Evolutionary conservation across 2,888 invertebrate species (phyloP), one percentile per base, ranked within the genome.

Genomic region (Stenoptilia bipunctidactyla): DNA sequence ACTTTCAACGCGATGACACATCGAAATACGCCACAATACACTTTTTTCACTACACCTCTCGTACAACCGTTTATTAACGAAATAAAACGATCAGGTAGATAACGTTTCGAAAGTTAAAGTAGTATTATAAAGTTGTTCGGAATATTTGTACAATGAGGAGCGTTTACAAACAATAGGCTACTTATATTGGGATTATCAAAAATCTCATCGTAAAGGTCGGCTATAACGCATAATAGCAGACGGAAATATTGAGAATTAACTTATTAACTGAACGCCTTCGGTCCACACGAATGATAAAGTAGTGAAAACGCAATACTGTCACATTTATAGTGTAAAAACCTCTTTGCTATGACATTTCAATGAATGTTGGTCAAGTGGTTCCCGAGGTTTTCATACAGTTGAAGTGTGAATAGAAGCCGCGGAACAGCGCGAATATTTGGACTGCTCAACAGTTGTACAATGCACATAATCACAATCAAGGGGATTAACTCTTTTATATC

Each of bases 1-100:
- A 38, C 33, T 13, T 38, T 37, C 27, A 34, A n/a, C 30, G 30
- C 30, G 30, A 36, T 30, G 30, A 30, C 30, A n/a, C 36, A 15
- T 9, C 33, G 40, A 37, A 40, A 40, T 30, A 35, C 14, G 6
- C 30, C 30, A 20, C 12, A 30, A n/a, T 30, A 30, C 30, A 30
- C n/a, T 30, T 30, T 30, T 30, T 30, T n/a, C 3, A 30, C 30
- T n/a, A 30, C 9, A 30, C n/a, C 20, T 20, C n/a, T n/a, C n/a
- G n/a, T n/a, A n/a, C n/a, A n/a, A n/a, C n/a, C n/a, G n/a, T n/a
- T 30, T 30, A 30, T 30, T 30, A 30, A n/a, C n/a, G 30, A 30
- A n/a, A 30, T 30, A 12, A 30, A 30, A 30, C 30, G n/a, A 20
- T 3, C 30, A 30, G 30, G 10, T 12, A 20, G 30, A 30, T 30